phyloP scores from a whole-genome alignment of 1,140 invertebrate species.

The Plutomurus gul region DNA sequence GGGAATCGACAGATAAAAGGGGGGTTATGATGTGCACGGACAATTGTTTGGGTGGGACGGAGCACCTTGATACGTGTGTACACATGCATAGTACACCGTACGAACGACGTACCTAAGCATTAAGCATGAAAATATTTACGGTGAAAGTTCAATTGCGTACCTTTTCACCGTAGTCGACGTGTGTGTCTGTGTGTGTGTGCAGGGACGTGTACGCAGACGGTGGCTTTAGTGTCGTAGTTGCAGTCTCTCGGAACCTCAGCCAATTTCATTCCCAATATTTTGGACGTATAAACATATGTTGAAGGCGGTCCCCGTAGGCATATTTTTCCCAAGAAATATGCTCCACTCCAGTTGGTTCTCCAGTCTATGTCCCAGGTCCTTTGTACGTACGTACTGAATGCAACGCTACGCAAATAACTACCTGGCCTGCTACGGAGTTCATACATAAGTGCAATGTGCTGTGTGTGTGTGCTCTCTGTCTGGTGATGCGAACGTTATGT shows the following conservation, averaged over 20 bases:
- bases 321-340: slow-evolving; percentile 24
- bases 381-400: no score
- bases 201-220: neutral
- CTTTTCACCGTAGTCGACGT: neutral
- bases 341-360: neutral
- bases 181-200: neutral
- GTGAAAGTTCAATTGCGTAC: slow-evolving; percentile 33
- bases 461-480: no score
- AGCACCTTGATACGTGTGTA: no score
- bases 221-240: neutral
- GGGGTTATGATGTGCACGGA: no score
- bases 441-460: no score
- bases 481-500: no score
- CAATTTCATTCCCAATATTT: slow-evolving; percentile 43
- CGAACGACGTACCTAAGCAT: no score
- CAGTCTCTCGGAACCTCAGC: neutral
- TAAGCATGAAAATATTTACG: slow-evolving; percentile 31
- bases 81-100: no score
- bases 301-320: slow-evolving; percentile 28
- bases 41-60: no score
- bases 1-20: no score
- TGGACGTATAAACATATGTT: slow-evolving; percentile 37
- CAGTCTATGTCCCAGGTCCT: neutral
- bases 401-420: no score
- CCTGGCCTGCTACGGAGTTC: no score